Conservation (phyloP, 2,888 invertebrate species). For the Rotaria macrura region DNA sequence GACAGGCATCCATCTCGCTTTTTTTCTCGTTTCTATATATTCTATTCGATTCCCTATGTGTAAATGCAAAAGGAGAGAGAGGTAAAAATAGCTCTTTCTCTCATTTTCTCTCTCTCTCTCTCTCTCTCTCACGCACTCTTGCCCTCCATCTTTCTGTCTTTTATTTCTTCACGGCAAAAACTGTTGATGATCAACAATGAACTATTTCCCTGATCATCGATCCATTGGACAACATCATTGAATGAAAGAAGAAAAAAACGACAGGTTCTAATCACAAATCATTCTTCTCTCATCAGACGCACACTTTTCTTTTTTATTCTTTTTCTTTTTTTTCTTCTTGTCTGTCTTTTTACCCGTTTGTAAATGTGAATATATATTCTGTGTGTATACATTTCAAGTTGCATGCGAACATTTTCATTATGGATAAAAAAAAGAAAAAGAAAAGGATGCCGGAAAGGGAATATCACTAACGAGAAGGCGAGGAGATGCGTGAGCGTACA, state of each 20-base stretch:
- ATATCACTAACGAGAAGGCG: not conserved
- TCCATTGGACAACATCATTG: not conserved
- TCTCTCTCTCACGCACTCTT: not conserved
- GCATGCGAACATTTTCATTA: not conserved
- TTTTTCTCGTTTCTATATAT: not conserved
- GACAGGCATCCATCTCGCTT: not conserved
- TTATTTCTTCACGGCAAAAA: not conserved
- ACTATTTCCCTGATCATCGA: not conserved
- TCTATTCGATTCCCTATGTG: not conserved
- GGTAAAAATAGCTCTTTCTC: not conserved
- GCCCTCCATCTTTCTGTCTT: not conserved
- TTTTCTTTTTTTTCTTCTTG: too few relatives aligned
- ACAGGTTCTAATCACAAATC: slow-evolving; percentile 8
- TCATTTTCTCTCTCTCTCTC: not conserved
- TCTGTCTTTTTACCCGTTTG: not conserved
- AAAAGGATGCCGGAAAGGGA: not conserved
- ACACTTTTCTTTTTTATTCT: not conserved
- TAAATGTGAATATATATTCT: not conserved
- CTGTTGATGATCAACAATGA: not conserved
- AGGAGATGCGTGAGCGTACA: not conserved
- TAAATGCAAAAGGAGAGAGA: not conserved
- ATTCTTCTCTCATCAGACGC: not conserved
- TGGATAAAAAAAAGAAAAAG: not conserved
- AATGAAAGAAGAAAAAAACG: not conserved
- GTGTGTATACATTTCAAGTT: not conserved